Base-by-base conservation (phyloP, 2,113 vertebrate genomes). In the Bufo bufo region DNA sequence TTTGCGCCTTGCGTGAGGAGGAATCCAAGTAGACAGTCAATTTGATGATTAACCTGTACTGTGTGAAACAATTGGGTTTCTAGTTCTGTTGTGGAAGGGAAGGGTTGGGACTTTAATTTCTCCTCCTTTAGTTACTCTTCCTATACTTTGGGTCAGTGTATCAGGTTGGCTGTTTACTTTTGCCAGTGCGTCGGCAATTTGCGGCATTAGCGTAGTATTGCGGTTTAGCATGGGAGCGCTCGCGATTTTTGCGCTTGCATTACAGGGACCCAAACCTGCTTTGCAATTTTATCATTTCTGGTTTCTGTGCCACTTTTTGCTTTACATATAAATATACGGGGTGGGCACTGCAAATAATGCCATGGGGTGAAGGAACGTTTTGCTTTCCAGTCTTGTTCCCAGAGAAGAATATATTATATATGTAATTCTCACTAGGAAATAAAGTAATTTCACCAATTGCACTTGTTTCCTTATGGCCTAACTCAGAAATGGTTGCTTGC, bases 221-320 rank as follows among this genome's bases (percentile, higher is more conserved):
- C 95, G 94, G 92, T 94, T 91, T 93, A 95, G 96, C 96, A 95
- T 95, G 90, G 87, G 90, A 90, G 94, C 95, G 93, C 94, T 63
- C 82, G 95, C 95, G 95, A 95, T 90, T 95, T 94, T 95, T 94
- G 98, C 98, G 98, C 97, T 93, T 90, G 98, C 98, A 96, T 99
- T 99, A 96, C 98, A 99, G 98, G 98, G 97, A 98, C 97, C 96
- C 94, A 95, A 95, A 96, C 95, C 96, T 95, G 94, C 95, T 91
- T 33, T 95, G 92, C 96, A 96, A 90, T 95, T 93, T 95, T 94
- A 93, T 92, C 95, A 97, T 99, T 95, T 92, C 93, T 97, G 98
- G 98, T 99, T 99, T 96, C 11, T 88, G 83, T 86, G 92, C 91
- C 91, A 74, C 82, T 90, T 23, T 50, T 33, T 56, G 75, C 50